phyloP scores from a whole-genome alignment of 2,797 vertebrate genomes.

The Naso thynnoides region DNA sequence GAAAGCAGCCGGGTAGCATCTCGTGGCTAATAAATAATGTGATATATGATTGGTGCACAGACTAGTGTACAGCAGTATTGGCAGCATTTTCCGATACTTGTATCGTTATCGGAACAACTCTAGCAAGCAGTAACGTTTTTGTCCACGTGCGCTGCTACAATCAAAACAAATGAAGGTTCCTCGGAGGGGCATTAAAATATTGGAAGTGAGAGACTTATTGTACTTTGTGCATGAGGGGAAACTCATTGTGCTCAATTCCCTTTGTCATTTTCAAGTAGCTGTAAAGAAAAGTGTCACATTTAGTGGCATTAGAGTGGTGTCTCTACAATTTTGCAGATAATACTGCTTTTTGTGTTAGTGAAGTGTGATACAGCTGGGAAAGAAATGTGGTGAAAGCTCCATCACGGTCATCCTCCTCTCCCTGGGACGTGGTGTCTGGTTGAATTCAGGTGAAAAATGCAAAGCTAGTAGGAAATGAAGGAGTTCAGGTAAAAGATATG shows the following conservation, averaged over 20 bases:
- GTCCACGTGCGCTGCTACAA: no score
- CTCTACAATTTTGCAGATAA: slow-evolving; percentile 27
- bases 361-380: background rate
- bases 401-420: background rate
- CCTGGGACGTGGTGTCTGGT: background rate
- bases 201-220: background rate
- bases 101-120: no score
- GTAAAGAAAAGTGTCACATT: background rate
- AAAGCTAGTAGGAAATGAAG: background rate
- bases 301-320: background rate
- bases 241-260: background rate
- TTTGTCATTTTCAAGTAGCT: background rate
- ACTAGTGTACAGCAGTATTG: no score
- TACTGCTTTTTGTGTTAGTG: background rate
- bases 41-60: no score
- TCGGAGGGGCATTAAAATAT: no score
- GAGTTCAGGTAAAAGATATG: background rate
- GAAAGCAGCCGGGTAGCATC: no score
- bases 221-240: background rate
- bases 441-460: background rate
- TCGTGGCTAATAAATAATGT: no score
- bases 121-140: no score
- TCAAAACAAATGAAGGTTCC: no score
- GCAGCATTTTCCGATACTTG: no score
- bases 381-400: background rate